A percentile compares a stretch with the other conserved stretches of the same genome.
Evolutionary conservation across 2,113 vertebrate species (phyloP).

Genomic region (Xyrauchen texanus): DNA sequence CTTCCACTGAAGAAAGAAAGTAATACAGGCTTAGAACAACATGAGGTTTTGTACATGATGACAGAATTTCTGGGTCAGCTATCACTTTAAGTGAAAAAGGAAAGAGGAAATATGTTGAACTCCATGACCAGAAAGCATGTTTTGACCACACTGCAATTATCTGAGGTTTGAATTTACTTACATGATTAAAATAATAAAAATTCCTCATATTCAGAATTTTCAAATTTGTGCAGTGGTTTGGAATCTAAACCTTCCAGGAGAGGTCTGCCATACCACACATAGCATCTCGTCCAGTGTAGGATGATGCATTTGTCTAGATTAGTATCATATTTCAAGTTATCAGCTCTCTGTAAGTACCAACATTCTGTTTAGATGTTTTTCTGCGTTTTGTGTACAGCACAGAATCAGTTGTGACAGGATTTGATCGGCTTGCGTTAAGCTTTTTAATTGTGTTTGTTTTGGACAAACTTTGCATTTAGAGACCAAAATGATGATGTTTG

Average conservation of each 20-base stretch:
- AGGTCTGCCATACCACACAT: conserved; percentile 23
- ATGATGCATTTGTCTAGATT: neutral
- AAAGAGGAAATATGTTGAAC: conserved; percentile 28
- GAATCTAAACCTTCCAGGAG: conserved; percentile 17
- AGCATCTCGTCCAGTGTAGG: neutral
- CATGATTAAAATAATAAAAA: conserved; percentile 27
- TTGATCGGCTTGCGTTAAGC: too few relatives aligned
- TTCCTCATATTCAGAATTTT: conserved; percentile 3
- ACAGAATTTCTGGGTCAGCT: too few relatives aligned
- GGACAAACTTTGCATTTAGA: conserved; percentile 16
- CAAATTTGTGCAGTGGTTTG: conserved; percentile 17
- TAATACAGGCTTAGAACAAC: too few relatives aligned
- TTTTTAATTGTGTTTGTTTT: conserved; percentile 23
- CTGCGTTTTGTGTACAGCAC: neutral
- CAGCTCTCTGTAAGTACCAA: neutral
- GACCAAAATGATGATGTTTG: conserved; percentile 32
- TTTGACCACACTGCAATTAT: conserved; percentile 24
- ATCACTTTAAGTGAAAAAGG: neutral
- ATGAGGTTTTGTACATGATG: too few relatives aligned
- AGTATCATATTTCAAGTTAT: neutral
- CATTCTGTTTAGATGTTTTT: conserved; percentile 13
- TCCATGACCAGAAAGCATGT: conserved; percentile 34
- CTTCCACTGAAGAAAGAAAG: too few relatives aligned
- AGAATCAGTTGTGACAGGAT: neutral
- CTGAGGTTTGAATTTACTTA: conserved; percentile 28